A percentile compares a stretch with the other conserved stretches of the same genome.
These are phyloP conservation scores for Rhagologus leucostigma DNA, from an alignment of 2,113 vertebrate genomes.

Conservation along the genomic window DNA sequence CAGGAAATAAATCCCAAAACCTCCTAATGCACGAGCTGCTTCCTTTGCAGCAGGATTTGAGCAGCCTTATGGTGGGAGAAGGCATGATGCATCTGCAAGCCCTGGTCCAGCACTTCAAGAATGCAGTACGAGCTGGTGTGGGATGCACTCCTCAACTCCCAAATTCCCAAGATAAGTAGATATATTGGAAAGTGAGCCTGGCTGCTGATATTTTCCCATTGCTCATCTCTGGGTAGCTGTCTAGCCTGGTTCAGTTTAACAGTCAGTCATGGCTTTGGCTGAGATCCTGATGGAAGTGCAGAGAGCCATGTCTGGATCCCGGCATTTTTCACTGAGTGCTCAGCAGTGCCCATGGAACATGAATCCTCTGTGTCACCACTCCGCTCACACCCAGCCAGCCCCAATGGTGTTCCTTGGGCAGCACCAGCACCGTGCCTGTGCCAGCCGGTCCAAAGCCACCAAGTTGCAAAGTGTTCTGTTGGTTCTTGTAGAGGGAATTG, in stretches of 20 bases:
- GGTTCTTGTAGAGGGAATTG: not conserved
- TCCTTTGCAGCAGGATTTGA: not conserved
- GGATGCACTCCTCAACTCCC: not conserved
- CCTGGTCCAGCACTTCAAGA: not conserved
- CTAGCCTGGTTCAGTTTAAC: not conserved
- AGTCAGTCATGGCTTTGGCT: not conserved
- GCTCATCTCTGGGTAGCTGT: not conserved
- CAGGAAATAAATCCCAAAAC: not conserved
- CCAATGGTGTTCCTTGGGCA: not conserved
- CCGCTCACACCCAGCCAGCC: accelerated
- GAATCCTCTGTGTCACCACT: accelerated
- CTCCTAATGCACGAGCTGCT: not conserved
- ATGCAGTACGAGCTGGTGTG: accelerated
- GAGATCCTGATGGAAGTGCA: not conserved
- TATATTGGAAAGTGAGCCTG: not conserved
- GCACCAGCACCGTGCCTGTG: accelerated
- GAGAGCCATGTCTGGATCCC: not conserved
- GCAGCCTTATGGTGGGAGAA: not conserved
- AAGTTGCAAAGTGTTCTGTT: not conserved
- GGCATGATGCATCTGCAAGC: accelerated
- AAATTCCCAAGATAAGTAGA: not conserved
- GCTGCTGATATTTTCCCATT: not conserved
- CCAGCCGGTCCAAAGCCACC: not conserved
- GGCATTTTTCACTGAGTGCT: accelerated
- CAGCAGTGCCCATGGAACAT: accelerated